Evolutionary conservation across 1,140 invertebrate genomes (phyloP), one percentile per base, ranked within the genome.

Genomic region (Atopsyche davidsoni): DNA sequence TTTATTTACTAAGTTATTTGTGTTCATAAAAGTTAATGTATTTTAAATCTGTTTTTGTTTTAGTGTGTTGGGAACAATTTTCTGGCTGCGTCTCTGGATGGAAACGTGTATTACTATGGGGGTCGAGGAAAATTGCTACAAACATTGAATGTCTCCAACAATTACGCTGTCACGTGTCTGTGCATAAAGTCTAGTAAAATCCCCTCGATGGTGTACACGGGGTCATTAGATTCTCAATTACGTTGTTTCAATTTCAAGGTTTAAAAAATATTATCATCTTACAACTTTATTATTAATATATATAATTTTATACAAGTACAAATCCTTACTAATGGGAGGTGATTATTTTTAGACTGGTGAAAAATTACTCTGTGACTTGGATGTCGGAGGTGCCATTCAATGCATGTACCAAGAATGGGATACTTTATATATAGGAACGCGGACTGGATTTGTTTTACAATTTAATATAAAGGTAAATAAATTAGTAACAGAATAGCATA

Each of bases 321-420:
- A 19, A 31, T 21, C 4, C 13, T 43, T 49, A 17, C 13, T 22
- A 39, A 53, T 35, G n/a, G 40, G n/a, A n/a, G n/a, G n/a, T 39
- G 31, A 25, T 45, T 16, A 54, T 62, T 60, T 64, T 25, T 59
- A 81, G 79, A 78, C 66, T 23, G 78, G 77, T 2, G 36, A 66
- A 46, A 70, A 76, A 59, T 63, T 74, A 46, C 70, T 69, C 23
- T 63, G 64, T 4, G 65, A 75, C 19, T 71, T 67, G 40, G 68
- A 77, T 53, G 62, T 80, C 7, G 69, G 75, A 16, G 79, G 77
- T 60, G 70, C 78, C 1, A 75, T 81, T 58, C 79, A 80, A 53
- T 79, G 79, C 11, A 81, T 82, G 78, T 78, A 80, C 51, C 64
- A 75, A 35, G 71, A 73, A 0, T 80, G 79, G 78, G 75, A 76